Conservation (phyloP, 2,888 invertebrate species). For the Cotesia congregata region DNA sequence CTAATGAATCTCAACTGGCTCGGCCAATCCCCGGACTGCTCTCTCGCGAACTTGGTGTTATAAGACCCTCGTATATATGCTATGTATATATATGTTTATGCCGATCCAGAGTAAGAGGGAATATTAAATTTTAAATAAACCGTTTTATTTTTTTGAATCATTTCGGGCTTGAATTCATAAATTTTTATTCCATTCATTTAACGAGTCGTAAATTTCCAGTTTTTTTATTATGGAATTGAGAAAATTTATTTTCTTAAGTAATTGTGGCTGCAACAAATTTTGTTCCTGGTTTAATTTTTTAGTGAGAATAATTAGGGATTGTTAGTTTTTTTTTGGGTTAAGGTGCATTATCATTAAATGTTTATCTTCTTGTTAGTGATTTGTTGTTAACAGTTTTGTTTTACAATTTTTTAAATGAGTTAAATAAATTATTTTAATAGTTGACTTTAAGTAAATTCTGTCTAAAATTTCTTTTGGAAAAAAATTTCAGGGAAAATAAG, state of each 20-base stretch:
- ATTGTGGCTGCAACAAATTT: neutral
- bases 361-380: too few species aligned
- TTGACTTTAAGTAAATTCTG: too few species aligned
- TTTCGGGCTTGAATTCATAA: neutral
- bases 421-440: too few species aligned
- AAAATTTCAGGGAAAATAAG: too few species aligned
- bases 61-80: slow-evolving; percentile 22
- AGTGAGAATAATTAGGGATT: neutral
- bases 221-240: neutral
- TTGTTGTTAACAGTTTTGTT: too few species aligned
- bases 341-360: neutral
- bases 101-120: neutral
- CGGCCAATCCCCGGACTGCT: slow-evolving; percentile 56
- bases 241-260: neutral
- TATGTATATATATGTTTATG: neutral
- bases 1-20: slow-evolving; percentile 65
- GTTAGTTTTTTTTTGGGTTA: neutral
- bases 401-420: too few species aligned
- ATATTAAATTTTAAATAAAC: slow-evolving; percentile 13
- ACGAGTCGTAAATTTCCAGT: neutral
- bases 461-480: too few species aligned
- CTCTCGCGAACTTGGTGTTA: slow-evolving; percentile 32
- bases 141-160: slow-evolving; percentile 8
- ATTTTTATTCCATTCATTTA: neutral
- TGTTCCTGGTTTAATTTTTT: too few species aligned